These are phyloP conservation scores for Leucophenga maculata DNA, from an alignment of 2,888 invertebrate genomes.

Conservation along the genomic window DNA sequence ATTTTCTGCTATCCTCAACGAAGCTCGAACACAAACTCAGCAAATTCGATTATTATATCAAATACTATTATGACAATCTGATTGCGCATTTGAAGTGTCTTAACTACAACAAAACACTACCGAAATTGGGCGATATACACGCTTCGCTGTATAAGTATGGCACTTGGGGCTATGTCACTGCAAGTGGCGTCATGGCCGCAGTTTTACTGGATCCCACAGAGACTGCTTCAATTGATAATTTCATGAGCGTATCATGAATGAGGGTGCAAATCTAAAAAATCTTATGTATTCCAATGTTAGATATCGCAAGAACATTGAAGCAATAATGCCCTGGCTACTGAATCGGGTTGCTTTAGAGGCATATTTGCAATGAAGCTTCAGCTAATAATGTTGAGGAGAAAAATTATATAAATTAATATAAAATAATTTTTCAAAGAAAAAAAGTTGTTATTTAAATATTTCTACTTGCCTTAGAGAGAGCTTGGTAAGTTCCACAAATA, in stretches of 20 bases:
- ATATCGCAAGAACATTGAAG: conserved; percentile 53
- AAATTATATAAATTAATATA: too few relatives aligned
- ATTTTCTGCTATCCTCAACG: conserved; percentile 52
- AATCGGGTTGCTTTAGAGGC: too few relatives aligned
- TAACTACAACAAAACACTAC: conserved; percentile 48
- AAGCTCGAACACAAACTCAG: conserved; percentile 45
- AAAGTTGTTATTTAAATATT: too few relatives aligned
- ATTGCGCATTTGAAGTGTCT: conserved; percentile 49
- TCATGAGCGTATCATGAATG: conserved; percentile 38
- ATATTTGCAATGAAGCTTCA: too few relatives aligned
- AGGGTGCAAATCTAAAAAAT: conserved; percentile 48
- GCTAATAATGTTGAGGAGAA: too few relatives aligned
- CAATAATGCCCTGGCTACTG: conserved; percentile 65
- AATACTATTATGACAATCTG: conserved; percentile 55
- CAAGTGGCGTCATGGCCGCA: conserved; percentile 29
- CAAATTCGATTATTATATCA: conserved; percentile 56
- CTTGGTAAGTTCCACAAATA: too few relatives aligned
- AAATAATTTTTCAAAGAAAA: too few relatives aligned
- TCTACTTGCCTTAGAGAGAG: too few relatives aligned
- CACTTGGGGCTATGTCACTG: conserved; percentile 45
- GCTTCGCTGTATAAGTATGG: conserved; percentile 50
- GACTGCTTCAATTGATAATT: conserved; percentile 49
- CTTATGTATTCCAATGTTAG: conserved; percentile 55
- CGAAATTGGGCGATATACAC: conserved; percentile 52
- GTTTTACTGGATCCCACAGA: conserved; percentile 53